phyloP scores from a whole-genome alignment of 2,888 invertebrate species.

The Keiferia lycopersicella region DNA sequence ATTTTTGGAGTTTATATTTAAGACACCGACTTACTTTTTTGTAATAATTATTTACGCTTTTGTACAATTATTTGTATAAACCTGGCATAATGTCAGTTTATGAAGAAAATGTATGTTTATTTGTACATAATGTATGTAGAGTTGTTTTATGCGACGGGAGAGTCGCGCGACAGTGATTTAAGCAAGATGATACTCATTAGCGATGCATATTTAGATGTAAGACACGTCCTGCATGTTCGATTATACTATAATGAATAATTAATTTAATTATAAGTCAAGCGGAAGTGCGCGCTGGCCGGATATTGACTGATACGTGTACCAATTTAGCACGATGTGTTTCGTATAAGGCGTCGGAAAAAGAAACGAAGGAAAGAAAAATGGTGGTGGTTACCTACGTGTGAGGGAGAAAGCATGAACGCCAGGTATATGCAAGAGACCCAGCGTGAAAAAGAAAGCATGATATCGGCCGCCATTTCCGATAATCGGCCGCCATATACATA shows the following conservation, averaged over 20 bases:
- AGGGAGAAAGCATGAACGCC: too few species aligned
- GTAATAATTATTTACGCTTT: slow-evolving; percentile 1
- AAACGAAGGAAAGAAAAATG: too few species aligned
- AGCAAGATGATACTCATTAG: slow-evolving; percentile 45
- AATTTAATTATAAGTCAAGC: not conserved
- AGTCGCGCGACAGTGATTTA: not conserved
- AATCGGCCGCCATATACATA: too few species aligned
- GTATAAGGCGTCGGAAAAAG: too few species aligned
- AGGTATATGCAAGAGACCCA: too few species aligned
- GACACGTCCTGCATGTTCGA: slow-evolving; percentile 13
- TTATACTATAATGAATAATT: not conserved
- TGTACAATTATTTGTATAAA: not conserved
- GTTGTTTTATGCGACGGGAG: not conserved
- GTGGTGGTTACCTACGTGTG: too few species aligned
- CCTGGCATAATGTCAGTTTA: not conserved
- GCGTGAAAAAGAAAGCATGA: too few species aligned
- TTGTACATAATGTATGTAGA: slow-evolving; percentile 27
- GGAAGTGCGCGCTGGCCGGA: not conserved
- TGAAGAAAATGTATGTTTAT: not conserved
- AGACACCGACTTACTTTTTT: slow-evolving; percentile 4
- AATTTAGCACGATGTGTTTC: too few species aligned
- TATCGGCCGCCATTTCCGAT: too few species aligned
- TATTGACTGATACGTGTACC: not conserved
- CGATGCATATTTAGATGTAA: slow-evolving; percentile 32
- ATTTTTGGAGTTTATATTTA: slow-evolving; percentile 12